A percentile compares a stretch with the other conserved stretches of the same genome.
These are phyloP conservation scores for Dicentrarchus labrax DNA, from an alignment of 2,113 vertebrate genomes.

Conservation along the genomic window DNA sequence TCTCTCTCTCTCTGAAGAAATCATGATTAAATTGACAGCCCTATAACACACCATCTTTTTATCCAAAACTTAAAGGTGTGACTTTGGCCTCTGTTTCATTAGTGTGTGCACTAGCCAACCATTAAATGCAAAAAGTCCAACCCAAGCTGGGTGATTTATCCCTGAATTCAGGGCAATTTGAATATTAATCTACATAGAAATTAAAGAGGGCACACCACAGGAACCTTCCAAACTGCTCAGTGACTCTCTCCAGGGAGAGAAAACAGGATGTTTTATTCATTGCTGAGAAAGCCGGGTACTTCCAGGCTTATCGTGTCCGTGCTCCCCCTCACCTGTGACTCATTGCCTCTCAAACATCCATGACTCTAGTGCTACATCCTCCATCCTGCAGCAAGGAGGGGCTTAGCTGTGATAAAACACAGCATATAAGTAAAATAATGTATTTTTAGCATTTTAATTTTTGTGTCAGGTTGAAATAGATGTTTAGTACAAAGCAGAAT, in stretches of 20 bases:
- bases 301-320: conserved; percentile 47
- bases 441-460: neutral
- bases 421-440: neutral
- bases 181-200: conserved; percentile 13
- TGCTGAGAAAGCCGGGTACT: conserved; percentile 35
- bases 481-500: neutral
- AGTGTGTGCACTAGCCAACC: neutral
- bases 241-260: conserved; percentile 28
- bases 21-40: neutral
- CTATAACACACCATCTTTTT: conserved; percentile 1
- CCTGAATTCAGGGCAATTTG: neutral
- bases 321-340: conserved; percentile 81
- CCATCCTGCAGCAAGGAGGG: conserved; percentile 68
- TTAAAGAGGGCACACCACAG: conserved; percentile 7
- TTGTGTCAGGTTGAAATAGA: neutral
- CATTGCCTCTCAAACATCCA: conserved; percentile 70
- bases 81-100: conserved; percentile 54
- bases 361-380: conserved; percentile 50
- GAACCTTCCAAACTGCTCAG: conserved; percentile 16
- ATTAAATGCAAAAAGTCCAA: neutral
- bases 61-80: conserved; percentile 49
- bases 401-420: conserved; percentile 10
- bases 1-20: neutral
- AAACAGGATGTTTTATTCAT: conserved; percentile 68
- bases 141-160: neutral